Percentiles rank a stretch among this genome's conserved stretches.
Conservation (phyloP, 2,888 invertebrate genomes). For the Coleophora deauratella region DNA sequence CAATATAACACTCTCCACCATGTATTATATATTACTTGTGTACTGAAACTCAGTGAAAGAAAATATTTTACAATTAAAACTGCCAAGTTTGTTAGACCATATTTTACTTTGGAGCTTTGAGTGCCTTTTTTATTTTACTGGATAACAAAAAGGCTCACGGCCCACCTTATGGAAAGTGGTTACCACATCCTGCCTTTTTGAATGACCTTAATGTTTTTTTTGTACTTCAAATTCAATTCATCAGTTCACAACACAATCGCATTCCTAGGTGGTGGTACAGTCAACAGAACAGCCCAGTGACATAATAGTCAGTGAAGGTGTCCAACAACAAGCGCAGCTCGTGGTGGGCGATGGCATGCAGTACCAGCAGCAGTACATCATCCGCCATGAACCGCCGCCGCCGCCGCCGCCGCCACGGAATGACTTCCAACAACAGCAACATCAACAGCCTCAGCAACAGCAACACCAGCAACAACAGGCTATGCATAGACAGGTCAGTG, state of each 20-base stretch:
- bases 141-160: too few relatives aligned
- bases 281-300: constrained; percentile 70
- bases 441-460: constrained; percentile 37
- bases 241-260: background rate
- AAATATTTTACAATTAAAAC: too few relatives aligned
- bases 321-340: constrained; percentile 54
- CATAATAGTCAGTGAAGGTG: constrained; percentile 69
- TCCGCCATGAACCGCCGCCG: constrained; percentile 57
- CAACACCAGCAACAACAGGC: constrained; percentile 42
- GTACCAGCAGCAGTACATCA: constrained; percentile 66
- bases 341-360: constrained; percentile 63
- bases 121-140: too few relatives aligned
- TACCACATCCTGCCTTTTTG: too few relatives aligned
- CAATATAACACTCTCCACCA: too few relatives aligned
- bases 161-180: too few relatives aligned
- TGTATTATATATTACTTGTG: too few relatives aligned
- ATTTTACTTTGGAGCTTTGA: too few relatives aligned
- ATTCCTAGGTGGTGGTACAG: constrained; percentile 61
- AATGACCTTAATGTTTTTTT: too few relatives aligned
- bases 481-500: constrained; percentile 41
- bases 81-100: too few relatives aligned
- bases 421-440: constrained; percentile 46
- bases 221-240: too few relatives aligned
- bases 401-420: constrained; percentile 47
- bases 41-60: too few relatives aligned